Evolutionary conservation across 1,140 invertebrate genomes (phyloP).

Genomic region (Araneus ventricosus): DNA sequence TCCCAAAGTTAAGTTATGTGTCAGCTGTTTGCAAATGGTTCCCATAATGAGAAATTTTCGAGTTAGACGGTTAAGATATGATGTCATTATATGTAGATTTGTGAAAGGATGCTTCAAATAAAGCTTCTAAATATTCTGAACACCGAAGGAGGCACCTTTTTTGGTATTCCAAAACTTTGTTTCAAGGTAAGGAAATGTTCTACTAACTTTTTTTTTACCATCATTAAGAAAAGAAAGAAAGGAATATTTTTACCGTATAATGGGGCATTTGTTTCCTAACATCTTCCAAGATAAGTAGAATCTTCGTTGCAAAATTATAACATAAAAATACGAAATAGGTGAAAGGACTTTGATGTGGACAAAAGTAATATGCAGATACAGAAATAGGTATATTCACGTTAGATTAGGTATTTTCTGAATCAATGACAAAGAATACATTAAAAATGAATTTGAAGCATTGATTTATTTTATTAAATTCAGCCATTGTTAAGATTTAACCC

Average conservation of each 20-base stretch:
- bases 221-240: neutral
- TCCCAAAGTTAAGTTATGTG: neutral
- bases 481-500: no score
- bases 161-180: slow-evolving; percentile 21
- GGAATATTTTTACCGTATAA: neutral
- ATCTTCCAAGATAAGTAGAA: no score
- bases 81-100: neutral
- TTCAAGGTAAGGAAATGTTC: neutral
- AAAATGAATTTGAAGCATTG: no score
- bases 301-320: no score
- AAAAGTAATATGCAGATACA: no score
- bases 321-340: no score
- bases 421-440: no score
- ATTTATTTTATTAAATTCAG: no score
- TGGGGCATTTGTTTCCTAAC: neutral
- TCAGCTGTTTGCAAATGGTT: neutral
- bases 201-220: neutral
- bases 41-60: neutral
- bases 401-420: no score
- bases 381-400: no score
- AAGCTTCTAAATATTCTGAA: neutral
- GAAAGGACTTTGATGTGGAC: no score
- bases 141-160: neutral
- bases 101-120: neutral
- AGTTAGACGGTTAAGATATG: neutral